Conservation (phyloP, 1,140 invertebrate genomes). For the Microplitis mediator region DNA sequence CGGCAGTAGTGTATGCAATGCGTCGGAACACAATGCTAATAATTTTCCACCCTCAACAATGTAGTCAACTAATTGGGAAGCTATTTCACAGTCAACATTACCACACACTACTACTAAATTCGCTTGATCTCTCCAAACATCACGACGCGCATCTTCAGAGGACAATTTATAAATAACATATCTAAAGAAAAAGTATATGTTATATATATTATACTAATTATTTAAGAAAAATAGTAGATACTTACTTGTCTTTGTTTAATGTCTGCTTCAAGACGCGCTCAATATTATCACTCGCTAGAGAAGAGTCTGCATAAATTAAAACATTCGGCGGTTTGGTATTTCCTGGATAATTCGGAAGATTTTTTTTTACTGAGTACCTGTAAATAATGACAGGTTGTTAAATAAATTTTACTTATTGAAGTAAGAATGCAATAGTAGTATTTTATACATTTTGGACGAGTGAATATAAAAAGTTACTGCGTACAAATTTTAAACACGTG, state of each 20-base stretch:
- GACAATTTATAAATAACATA: slow-evolving; percentile 79
- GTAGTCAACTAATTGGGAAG: slow-evolving; percentile 73
- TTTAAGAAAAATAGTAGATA: slow-evolving; percentile 1
- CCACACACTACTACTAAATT: slow-evolving; percentile 80
- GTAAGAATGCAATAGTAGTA: not conserved
- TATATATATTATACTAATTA: slow-evolving; percentile 7
- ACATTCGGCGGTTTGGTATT: slow-evolving; percentile 78
- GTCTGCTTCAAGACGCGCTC: slow-evolving; percentile 71
- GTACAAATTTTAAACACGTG: no score
- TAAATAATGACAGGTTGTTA: slow-evolving; percentile 25
- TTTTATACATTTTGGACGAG: no score
- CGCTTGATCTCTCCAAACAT: slow-evolving; percentile 75
- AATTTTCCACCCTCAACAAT: slow-evolving; percentile 76
- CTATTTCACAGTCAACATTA: slow-evolving; percentile 69
- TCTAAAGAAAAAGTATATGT: slow-evolving; percentile 56
- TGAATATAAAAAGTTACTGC: no score
- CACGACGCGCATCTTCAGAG: slow-evolving; percentile 65
- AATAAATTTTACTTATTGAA: not conserved
- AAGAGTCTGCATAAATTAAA: slow-evolving; percentile 81
- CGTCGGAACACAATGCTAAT: slow-evolving; percentile 83
- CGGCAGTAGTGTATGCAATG: slow-evolving; percentile 76
- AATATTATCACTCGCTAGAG: slow-evolving; percentile 73
- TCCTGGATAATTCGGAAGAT: slow-evolving; percentile 19
- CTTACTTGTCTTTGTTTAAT: slow-evolving; percentile 73
- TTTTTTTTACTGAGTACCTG: slow-evolving; percentile 36